Evolutionary conservation across 2,888 invertebrate species (phyloP).

Genomic region (Gari tellinella): DNA sequence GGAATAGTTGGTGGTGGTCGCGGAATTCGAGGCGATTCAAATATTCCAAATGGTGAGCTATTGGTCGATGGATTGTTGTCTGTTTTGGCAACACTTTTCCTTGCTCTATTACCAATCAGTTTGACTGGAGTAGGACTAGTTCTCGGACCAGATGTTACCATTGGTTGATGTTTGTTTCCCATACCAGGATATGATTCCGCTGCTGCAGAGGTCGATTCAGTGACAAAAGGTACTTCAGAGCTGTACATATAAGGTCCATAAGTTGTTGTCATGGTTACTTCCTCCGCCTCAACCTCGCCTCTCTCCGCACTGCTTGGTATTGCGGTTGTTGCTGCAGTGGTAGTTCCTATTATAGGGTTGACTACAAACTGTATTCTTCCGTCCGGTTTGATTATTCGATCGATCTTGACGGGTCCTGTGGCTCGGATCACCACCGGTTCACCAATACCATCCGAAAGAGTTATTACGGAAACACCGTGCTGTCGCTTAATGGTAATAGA

Average conservation of each 20-base stretch:
- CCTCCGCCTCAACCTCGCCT: conserved; percentile 30
- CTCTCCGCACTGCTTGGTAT: background rate
- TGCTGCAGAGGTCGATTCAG: too few species aligned
- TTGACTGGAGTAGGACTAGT: too few species aligned
- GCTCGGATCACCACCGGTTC: conserved; percentile 54
- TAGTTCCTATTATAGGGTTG: conserved; percentile 31
- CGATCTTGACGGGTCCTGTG: conserved; percentile 52
- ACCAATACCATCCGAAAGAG: conserved; percentile 49
- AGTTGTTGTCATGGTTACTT: conserved; percentile 6
- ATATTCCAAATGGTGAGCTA: too few species aligned
- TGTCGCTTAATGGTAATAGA: conserved; percentile 49
- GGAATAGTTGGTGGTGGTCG: conserved; percentile 18
- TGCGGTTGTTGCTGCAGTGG: background rate
- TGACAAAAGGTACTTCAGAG: too few species aligned
- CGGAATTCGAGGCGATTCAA: too few species aligned
- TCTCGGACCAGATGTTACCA: too few species aligned
- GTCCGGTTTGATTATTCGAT: conserved; percentile 47
- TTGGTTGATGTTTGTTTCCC: too few species aligned
- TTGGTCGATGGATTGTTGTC: too few species aligned
- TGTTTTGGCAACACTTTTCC: too few species aligned
- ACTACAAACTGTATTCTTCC: conserved; percentile 58
- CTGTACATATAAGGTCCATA: background rate
- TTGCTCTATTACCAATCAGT: too few species aligned
- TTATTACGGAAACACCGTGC: conserved; percentile 53
- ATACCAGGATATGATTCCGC: too few species aligned